phyloP scores from a whole-genome alignment of 2,797 vertebrate species.

The Smutsia gigantea region DNA sequence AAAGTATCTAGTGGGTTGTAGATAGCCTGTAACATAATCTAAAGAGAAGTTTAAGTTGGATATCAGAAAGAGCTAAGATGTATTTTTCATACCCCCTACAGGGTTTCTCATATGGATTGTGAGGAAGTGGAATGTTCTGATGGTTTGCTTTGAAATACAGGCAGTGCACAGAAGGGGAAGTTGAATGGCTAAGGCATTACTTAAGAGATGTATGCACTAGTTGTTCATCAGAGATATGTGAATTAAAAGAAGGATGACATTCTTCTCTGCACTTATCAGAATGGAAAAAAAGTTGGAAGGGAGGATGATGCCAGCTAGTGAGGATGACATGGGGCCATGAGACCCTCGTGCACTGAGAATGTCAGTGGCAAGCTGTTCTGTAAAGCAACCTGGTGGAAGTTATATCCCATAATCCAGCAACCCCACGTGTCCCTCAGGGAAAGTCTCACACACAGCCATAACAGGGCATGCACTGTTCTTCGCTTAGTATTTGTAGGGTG shows the following conservation, averaged over 20 bases:
- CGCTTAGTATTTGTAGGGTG: neutral
- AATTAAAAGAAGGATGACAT: neutral
- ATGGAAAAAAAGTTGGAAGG: neutral
- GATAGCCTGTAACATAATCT: neutral
- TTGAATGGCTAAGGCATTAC: neutral
- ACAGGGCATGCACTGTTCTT: neutral
- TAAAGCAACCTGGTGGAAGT: neutral
- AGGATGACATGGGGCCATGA: neutral
- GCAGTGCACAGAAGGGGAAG: neutral
- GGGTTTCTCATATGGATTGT: neutral
- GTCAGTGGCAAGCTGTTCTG: neutral
- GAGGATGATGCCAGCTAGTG: neutral
- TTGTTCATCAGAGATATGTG: neutral
- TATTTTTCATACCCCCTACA: neutral
- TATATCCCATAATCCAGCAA: accelerated
- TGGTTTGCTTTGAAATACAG: neutral
- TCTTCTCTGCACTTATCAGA: neutral
- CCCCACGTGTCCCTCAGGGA: neutral
- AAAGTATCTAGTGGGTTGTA: neutral
- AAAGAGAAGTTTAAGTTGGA: neutral
- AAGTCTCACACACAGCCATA: neutral
- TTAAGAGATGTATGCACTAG: neutral
- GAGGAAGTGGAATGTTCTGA: neutral
- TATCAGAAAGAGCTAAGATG: neutral
- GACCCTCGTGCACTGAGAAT: too few species aligned